phyloP scores from a whole-genome alignment of 1,140 invertebrate species.

The Anastrepha ludens region DNA sequence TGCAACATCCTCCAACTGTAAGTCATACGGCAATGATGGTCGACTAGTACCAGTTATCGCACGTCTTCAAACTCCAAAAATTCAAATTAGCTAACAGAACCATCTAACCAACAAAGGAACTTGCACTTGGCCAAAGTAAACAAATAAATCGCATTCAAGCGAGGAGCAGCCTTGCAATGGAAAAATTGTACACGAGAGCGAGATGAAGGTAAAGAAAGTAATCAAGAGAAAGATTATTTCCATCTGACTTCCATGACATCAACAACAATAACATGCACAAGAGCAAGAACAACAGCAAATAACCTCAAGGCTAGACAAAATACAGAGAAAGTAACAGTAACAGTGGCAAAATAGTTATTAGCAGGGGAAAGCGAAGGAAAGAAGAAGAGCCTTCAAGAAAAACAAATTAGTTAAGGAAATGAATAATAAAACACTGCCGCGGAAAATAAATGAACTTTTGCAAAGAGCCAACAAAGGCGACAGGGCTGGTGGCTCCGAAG shows the following conservation, averaged over 20 bases:
- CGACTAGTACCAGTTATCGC: too few relatives aligned
- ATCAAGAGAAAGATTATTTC: conserved; percentile 38
- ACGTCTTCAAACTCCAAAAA: too few relatives aligned
- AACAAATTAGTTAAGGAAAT: conserved; percentile 53
- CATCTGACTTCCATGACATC: conserved; percentile 26
- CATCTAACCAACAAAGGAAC: neutral
- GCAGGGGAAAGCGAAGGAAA: neutral
- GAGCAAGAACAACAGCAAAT: neutral
- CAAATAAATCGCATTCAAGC: conserved; percentile 41
- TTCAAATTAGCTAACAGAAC: too few relatives aligned
- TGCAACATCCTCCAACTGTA: too few relatives aligned
- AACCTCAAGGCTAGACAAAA: neutral
- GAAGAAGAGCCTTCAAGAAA: conserved; percentile 21
- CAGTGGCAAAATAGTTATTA: neutral
- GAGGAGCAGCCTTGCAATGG: neutral
- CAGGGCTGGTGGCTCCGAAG: neutral
- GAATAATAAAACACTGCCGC: conserved; percentile 49
- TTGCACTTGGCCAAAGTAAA: conserved; percentile 25
- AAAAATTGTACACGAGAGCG: neutral
- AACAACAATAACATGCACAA: conserved; percentile 5
- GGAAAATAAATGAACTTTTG: conserved; percentile 45
- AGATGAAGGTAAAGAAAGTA: neutral
- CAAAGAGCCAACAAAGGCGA: conserved; percentile 41
- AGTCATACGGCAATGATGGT: too few relatives aligned
- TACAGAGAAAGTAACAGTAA: neutral